Conservation (phyloP, 2,113 vertebrate species). For the Grammomys dolichurus region DNA sequence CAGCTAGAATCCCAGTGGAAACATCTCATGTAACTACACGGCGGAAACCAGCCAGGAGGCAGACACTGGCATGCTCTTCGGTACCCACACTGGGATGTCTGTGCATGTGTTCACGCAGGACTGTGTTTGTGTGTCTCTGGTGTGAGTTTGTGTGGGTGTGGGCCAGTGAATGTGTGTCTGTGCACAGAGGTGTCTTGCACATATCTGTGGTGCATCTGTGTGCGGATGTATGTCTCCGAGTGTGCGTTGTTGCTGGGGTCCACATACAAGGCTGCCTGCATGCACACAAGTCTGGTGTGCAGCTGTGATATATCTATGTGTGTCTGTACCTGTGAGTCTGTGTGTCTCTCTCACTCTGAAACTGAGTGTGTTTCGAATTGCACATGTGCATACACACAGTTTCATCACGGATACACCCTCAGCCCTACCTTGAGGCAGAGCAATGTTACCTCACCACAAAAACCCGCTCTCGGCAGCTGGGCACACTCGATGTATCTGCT, state of each 20-base stretch:
- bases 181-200: not conserved
- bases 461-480: rapidly evolving
- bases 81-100: not conserved
- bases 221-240: not conserved
- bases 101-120: not conserved
- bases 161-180: not conserved
- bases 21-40: rapidly evolving
- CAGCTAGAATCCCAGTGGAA: rapidly evolving
- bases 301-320: no score
- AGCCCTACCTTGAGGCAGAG: not conserved
- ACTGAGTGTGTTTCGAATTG: not conserved
- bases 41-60: not conserved
- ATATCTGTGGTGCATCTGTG: not conserved
- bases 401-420: no score
- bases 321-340: not conserved
- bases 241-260: not conserved
- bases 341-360: not conserved
- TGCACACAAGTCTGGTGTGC: no score
- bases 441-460: no score
- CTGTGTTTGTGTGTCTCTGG: not conserved
- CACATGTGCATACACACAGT: not conserved
- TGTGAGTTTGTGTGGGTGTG: not conserved
- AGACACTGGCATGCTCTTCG: rapidly evolving
- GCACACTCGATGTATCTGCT: rapidly evolving
- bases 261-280: not conserved